These are phyloP conservation scores for Athene cunicularia DNA, from an alignment of 2,113 vertebrate species.

Conservation along the genomic window DNA sequence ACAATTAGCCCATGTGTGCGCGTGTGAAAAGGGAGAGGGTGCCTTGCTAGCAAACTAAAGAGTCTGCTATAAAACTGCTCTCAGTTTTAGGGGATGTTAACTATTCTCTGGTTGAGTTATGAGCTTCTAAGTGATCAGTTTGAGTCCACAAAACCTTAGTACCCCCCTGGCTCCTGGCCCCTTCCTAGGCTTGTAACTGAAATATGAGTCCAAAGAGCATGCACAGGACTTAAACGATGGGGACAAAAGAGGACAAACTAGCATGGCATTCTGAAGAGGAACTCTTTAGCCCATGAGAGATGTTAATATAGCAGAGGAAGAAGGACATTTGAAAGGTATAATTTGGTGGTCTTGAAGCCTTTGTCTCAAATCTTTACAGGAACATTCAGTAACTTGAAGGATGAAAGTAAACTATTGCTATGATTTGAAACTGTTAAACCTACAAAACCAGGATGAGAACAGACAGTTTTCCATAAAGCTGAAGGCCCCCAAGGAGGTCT, in stretches of 20 bases:
- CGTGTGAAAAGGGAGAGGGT: neutral
- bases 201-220: neutral
- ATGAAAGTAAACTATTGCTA: neutral
- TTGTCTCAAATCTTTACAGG: neutral
- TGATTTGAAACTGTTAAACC: neutral
- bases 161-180: neutral
- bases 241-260: neutral
- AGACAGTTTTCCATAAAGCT: neutral
- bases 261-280: neutral
- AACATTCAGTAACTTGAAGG: neutral
- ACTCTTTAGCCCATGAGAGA: neutral
- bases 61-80: neutral
- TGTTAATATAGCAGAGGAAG: neutral
- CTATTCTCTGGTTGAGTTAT: neutral
- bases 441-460: neutral
- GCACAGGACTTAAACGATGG: accelerated
- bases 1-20: neutral
- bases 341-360: neutral
- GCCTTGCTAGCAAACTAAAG: neutral
- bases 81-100: neutral
- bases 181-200: neutral
- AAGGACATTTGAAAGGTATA: neutral
- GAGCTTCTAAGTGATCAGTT: neutral
- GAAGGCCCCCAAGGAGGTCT: neutral
- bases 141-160: neutral